These are phyloP conservation scores for Laupala kohalensis DNA, from an alignment of 1,140 invertebrate genomes.

Conservation along the genomic window DNA sequence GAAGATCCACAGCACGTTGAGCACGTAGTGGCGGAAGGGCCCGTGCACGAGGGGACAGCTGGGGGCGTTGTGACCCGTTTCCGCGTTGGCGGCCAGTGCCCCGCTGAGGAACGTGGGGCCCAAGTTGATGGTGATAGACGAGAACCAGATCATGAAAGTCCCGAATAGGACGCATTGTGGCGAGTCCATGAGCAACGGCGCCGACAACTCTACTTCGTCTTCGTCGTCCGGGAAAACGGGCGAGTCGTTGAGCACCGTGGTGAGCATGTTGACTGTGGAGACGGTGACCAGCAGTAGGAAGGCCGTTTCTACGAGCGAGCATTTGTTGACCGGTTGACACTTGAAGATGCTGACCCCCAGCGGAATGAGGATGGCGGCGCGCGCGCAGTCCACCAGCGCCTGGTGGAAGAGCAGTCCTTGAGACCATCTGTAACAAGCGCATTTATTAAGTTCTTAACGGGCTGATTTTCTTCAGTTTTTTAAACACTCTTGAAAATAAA, in stretches of 20 bases:
- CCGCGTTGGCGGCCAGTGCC: constrained; percentile 68
- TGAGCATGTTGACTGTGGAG: constrained; percentile 81
- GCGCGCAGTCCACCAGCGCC: constrained; percentile 67
- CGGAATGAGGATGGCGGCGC: constrained; percentile 66
- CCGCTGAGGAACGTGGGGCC: constrained; percentile 80
- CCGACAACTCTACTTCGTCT: constrained; percentile 42
- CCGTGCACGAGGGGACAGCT: constrained; percentile 60
- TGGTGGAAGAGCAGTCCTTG: constrained; percentile 78
- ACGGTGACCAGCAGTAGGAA: constrained; percentile 80
- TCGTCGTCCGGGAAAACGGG: constrained; percentile 71
- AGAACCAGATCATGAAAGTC: constrained; percentile 88
- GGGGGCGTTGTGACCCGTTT: constrained; percentile 57
- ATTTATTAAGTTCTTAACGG: no score
- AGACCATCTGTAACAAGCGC: constrained; percentile 55
- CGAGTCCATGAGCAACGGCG: constrained; percentile 60
- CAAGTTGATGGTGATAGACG: constrained; percentile 77
- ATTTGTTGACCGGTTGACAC: constrained; percentile 72
- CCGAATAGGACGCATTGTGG: constrained; percentile 82
- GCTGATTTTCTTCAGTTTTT: no score
- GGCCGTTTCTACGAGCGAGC: constrained; percentile 77
- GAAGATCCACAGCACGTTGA: constrained; percentile 79
- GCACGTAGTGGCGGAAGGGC: constrained; percentile 63
- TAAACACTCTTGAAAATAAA: no score
- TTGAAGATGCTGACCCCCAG: constrained; percentile 68
- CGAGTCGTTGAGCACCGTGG: constrained; percentile 77